Base-by-base conservation (phyloP, 1,140 invertebrate genomes). In the Heliconius nattereri region DNA sequence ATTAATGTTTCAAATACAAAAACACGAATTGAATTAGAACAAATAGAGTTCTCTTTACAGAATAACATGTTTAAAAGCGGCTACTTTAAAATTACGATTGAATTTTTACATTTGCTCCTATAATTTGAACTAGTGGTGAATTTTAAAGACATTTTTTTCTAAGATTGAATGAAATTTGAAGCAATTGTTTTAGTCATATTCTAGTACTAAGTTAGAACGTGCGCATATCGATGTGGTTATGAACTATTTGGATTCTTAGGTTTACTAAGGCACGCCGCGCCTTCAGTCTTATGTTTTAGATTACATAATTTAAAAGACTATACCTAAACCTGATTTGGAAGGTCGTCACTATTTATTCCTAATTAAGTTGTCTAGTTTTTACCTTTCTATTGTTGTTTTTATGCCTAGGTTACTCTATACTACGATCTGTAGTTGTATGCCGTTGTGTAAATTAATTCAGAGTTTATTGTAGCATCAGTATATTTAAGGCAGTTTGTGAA, bases 151-250 rank as follows among this genome's bases (percentile, higher is more conserved):
- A 26, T 66, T 66, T 11, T 66, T 52, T 29, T 66, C 26, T 16
- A 66, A 1, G 23, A 66, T 1, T 23, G 26, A 16, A 66, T 26
- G 6, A 80, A 75, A 71, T 78, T 78, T 71, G 73, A 84, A 78
- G 78, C 77, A 75, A 81, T 78, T 71, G 71, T 78, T 81, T 75
- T 81, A 81, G 73, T 81, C 32, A 32, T 78, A 81, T 75, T 72
- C 79, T 92, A 94, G 89, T 89, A 79, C 87, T 92, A 92, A 91
- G 89, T 90, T 89, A 81, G 54, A 92, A 89, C 87, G 85, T 91
- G 88, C 87, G 91, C 91, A 94, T 93, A 94, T 94, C 92, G 81
- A 88, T 87, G 86, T 90, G 90, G 88, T 91, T 89, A 92, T 90
- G 87, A 92, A 90, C 84, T 86, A 84, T 84, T 84, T 85, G 85